Conservation (phyloP, 1,140 invertebrate species). For the Danaus melanippus region DNA sequence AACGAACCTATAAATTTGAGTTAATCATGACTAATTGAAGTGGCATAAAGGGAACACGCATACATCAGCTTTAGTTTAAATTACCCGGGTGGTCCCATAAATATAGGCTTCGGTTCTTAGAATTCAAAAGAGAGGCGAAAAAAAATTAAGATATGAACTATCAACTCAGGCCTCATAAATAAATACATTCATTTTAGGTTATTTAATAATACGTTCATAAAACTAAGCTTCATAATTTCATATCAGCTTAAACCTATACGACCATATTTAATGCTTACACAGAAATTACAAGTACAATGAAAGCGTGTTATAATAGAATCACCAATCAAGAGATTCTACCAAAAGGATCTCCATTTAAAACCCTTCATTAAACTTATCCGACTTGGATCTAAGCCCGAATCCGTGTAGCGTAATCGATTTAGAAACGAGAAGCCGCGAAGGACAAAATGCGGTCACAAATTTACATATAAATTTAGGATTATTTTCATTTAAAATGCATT, state of each 20-base stretch:
- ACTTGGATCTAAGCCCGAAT: conserved; percentile 58
- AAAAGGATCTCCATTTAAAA: conserved; percentile 57
- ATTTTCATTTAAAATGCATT: conserved; percentile 70
- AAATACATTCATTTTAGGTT: too few relatives aligned
- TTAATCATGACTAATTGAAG: conserved; percentile 68
- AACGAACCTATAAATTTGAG: conserved; percentile 64
- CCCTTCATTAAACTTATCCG: conserved; percentile 66
- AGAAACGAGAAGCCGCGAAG: conserved; percentile 63
- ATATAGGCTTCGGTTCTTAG: conserved; percentile 34
- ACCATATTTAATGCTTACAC: too few relatives aligned
- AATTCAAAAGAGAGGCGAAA: conserved; percentile 38
- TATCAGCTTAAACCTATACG: too few relatives aligned
- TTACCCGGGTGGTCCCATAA: conserved; percentile 54
- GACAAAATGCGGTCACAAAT: conserved; percentile 65
- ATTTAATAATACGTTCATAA: too few relatives aligned
- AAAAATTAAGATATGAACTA: conserved; percentile 49
- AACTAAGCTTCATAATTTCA: too few relatives aligned
- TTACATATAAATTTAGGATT: conserved; percentile 70
- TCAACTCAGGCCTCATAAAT: too few relatives aligned
- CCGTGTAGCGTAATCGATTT: conserved; percentile 67
- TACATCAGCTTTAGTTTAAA: conserved; percentile 36
- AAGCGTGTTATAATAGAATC: conserved; percentile 40
- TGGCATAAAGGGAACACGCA: conserved; percentile 43
- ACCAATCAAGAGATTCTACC: conserved; percentile 50
- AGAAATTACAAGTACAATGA: conserved; percentile 14